Conservation (phyloP, 2,113 vertebrate species). For the Rhea pennata region DNA sequence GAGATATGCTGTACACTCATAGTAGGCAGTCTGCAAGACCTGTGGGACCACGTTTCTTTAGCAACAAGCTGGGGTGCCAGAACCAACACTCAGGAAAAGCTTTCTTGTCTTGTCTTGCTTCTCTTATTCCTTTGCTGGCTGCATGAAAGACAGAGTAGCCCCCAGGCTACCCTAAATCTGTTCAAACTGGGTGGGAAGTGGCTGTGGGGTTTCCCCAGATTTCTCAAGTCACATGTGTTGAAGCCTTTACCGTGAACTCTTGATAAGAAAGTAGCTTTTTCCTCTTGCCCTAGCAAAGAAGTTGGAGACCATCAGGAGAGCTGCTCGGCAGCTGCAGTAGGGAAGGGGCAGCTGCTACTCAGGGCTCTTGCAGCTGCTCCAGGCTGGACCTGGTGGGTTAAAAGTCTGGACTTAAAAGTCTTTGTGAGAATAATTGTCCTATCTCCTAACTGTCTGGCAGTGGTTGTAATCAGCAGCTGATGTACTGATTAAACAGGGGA, state of each 20-base stretch:
- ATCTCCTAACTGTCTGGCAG: constrained; percentile 50
- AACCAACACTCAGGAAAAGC: neutral
- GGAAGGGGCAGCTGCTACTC: constrained; percentile 58
- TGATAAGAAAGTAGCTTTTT: neutral
- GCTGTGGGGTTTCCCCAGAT: neutral
- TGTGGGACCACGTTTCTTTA: neutral
- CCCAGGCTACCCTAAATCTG: neutral
- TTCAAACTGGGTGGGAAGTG: neutral
- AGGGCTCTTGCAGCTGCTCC: constrained; percentile 42
- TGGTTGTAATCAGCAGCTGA: constrained; percentile 53
- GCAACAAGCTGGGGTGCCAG: neutral
- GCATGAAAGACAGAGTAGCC: neutral
- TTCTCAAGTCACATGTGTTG: neutral
- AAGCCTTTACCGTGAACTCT: neutral
- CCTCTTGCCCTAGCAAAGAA: neutral
- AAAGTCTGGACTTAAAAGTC: constrained; percentile 59
- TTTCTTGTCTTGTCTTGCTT: neutral
- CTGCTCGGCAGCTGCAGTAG: neutral
- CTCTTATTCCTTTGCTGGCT: neutral
- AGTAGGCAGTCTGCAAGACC: neutral
- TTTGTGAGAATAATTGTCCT: constrained; percentile 61
- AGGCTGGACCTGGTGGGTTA: constrained; percentile 29
- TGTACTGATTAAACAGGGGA: constrained; percentile 42
- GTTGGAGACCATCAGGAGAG: constrained; percentile 1
- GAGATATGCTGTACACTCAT: neutral